Conservation (phyloP, 1,140 invertebrate species). For the Drosophila watanabei region DNA sequence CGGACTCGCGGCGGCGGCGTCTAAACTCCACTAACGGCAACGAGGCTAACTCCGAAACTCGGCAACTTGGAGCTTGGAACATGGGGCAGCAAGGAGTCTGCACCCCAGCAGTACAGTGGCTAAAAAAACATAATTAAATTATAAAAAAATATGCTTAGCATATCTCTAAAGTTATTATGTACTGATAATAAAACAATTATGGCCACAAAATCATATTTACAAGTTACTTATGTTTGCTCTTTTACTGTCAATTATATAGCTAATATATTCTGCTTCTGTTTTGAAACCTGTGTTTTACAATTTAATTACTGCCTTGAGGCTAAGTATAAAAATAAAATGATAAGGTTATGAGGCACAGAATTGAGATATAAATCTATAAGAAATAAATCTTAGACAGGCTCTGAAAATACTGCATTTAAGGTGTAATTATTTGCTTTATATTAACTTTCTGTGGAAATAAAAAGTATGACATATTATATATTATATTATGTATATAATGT, state of each 20-base stretch:
- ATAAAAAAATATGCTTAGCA: constrained; percentile 1
- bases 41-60: constrained; percentile 25
- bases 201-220: too few relatives aligned
- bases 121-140: neutral
- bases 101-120: constrained; percentile 29
- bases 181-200: constrained; percentile 12
- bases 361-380: neutral
- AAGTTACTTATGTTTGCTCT: neutral
- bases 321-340: neutral
- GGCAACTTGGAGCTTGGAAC: constrained; percentile 14
- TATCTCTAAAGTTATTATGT: constrained; percentile 3
- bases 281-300: neutral
- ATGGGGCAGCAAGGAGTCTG: constrained; percentile 7
- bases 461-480: too few relatives aligned
- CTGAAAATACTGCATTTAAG: neutral
- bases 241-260: constrained; percentile 1
- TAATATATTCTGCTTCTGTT: neutral
- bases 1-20: constrained; percentile 70
- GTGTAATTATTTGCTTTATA: neutral
- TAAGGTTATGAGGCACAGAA: too few relatives aligned
- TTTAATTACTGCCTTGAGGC: neutral
- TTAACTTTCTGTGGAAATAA: neutral
- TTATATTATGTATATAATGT: too few relatives aligned
- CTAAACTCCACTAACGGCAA: constrained; percentile 75
- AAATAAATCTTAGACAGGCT: neutral